phyloP scores from a whole-genome alignment of 2,113 vertebrate species.

The Mus spicilegus region DNA sequence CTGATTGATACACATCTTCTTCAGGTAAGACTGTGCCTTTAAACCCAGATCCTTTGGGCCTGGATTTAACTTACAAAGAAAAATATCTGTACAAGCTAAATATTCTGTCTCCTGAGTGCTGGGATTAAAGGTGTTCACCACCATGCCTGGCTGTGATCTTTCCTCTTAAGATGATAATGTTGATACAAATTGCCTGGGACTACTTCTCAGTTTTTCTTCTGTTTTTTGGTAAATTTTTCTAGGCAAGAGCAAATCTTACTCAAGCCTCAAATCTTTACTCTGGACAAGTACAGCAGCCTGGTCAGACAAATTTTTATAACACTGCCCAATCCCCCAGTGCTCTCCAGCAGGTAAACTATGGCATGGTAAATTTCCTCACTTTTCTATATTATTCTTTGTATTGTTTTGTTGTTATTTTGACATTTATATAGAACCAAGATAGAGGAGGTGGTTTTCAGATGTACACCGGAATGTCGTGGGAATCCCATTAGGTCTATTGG shows the following conservation, averaged over 20 bases:
- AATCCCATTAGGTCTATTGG: not conserved
- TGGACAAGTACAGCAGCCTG: constrained; percentile 96
- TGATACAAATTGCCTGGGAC: constrained; percentile 1
- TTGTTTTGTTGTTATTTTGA: constrained; percentile 16
- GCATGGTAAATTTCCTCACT: constrained; percentile 89
- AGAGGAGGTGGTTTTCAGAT: constrained; percentile 23
- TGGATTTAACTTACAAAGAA: constrained; percentile 5
- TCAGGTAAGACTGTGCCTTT: constrained; percentile 88
- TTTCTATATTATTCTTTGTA: constrained; percentile 77
- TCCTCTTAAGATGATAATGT: not conserved
- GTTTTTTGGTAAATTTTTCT: constrained; percentile 73
- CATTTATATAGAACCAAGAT: not conserved
- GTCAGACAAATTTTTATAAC: constrained; percentile 98
- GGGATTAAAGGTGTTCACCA: not conserved
- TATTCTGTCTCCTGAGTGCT: not conserved
- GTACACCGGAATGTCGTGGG: not conserved
- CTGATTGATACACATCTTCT: constrained; percentile 97
- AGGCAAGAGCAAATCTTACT: constrained; percentile 97
- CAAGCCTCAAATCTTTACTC: constrained; percentile 98
- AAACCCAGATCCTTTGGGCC: constrained; percentile 27
- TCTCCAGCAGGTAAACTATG: constrained; percentile 96
- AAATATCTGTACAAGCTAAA: not conserved
- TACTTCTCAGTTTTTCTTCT: not conserved
- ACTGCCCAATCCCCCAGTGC: constrained; percentile 96
- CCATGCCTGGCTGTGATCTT: not conserved